A percentile compares a stretch with the other conserved stretches of the same genome.
phyloP scores from a whole-genome alignment of 2,888 invertebrate species.

The Calephelis perditalis region DNA sequence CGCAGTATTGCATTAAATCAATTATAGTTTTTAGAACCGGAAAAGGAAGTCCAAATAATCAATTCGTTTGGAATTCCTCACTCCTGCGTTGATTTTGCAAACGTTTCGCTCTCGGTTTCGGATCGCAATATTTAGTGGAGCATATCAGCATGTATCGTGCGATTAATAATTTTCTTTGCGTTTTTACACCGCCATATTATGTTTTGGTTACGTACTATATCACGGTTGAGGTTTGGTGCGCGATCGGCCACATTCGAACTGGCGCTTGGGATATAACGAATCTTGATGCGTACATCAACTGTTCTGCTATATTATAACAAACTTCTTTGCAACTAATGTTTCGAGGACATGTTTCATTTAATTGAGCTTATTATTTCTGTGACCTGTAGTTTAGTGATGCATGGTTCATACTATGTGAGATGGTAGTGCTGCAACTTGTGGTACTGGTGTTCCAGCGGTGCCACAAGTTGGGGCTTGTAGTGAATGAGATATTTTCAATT shows the following conservation, averaged over 20 bases:
- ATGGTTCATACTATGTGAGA: slow-evolving; percentile 28
- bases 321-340: slow-evolving; percentile 15
- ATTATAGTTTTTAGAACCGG: too few relatives aligned
- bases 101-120: slow-evolving; percentile 43
- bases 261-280: slow-evolving; percentile 21
- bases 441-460: not conserved
- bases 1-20: too few relatives aligned
- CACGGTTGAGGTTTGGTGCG: slow-evolving; percentile 24
- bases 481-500: slow-evolving; percentile 6
- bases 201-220: slow-evolving; percentile 22
- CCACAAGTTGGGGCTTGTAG: not conserved
- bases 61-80: too few relatives aligned
- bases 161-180: slow-evolving; percentile 40
- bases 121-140: slow-evolving; percentile 38
- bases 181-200: slow-evolving; percentile 24
- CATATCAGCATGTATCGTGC: slow-evolving; percentile 53
- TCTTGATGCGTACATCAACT: slow-evolving; percentile 14
- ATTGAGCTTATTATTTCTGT: slow-evolving; percentile 29
- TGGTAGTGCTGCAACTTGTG: slow-evolving; percentile 15
- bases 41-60: too few relatives aligned
- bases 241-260: slow-evolving; percentile 16
- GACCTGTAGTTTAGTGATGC: slow-evolving; percentile 34
- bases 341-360: slow-evolving; percentile 12
- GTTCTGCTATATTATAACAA: slow-evolving; percentile 15
- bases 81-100: not conserved